These are phyloP conservation scores for Novumbra hubbsi DNA, from an alignment of 2,797 vertebrate genomes.

Conservation along the genomic window DNA sequence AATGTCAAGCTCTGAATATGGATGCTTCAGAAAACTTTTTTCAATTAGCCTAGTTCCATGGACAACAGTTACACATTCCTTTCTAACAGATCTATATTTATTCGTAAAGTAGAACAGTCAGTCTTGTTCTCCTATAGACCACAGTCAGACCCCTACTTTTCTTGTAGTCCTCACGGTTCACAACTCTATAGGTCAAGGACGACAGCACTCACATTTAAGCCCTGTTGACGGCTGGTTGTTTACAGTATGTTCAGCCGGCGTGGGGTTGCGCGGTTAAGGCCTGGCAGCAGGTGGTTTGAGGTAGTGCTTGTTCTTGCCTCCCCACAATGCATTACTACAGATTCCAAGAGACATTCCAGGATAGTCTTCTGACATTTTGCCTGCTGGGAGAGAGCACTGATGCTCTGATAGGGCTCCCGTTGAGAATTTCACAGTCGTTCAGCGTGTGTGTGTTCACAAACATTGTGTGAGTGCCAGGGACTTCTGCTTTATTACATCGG, in stretches of 20 bases:
- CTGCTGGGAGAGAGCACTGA: slow-evolving; percentile 66
- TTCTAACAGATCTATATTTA: not conserved
- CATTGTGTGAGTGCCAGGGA: slow-evolving; percentile 8
- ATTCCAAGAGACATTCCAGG: slow-evolving; percentile 52
- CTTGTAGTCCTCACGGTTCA: slow-evolving; percentile 57
- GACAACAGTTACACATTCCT: not conserved
- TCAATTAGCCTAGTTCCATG: too few species aligned
- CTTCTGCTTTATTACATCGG: slow-evolving; percentile 18
- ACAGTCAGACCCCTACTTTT: slow-evolving; percentile 2
- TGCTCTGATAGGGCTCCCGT: slow-evolving; percentile 59
- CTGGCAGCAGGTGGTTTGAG: slow-evolving; percentile 45
- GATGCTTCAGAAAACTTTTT: too few species aligned
- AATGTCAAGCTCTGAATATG: too few species aligned
- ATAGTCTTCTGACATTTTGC: slow-evolving; percentile 69
- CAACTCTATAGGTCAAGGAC: slow-evolving; percentile 73
- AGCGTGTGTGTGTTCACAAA: slow-evolving; percentile 28
- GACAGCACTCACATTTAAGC: slow-evolving; percentile 66
- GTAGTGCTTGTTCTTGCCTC: not conserved
- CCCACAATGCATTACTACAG: slow-evolving; percentile 13
- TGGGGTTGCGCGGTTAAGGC: slow-evolving; percentile 54
- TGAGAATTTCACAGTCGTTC: slow-evolving; percentile 41
- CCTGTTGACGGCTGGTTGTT: slow-evolving; percentile 92
- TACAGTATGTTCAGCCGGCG: slow-evolving; percentile 84
- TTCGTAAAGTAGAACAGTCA: not conserved
- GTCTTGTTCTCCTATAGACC: slow-evolving; percentile 3